Conservation (phyloP, 2,797 vertebrate species). For the Odontamblyopus rebecca region DNA sequence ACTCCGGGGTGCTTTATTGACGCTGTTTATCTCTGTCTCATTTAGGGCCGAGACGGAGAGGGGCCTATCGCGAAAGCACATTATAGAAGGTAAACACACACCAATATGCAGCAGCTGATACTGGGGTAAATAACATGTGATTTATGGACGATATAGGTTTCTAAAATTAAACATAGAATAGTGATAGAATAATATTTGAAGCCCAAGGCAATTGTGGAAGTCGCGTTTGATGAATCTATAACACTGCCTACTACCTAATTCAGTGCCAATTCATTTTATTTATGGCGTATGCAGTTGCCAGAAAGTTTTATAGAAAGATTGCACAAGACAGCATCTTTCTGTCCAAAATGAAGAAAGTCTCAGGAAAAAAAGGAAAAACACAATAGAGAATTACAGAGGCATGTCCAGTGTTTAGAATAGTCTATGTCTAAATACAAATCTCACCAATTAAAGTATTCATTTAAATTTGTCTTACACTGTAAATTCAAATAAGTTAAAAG, state of each 20-base stretch:
- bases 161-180: conserved; percentile 3
- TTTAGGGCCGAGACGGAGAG: conserved; percentile 92
- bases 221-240: neutral
- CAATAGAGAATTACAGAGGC: too few relatives aligned
- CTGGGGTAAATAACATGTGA: neutral
- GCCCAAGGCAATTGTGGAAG: neutral
- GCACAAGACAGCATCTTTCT: neutral
- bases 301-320: neutral
- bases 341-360: neutral
- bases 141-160: neutral
- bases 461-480: too few relatives aligned
- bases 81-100: conserved; percentile 87
- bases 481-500: too few relatives aligned
- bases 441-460: too few relatives aligned
- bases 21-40: conserved; percentile 41
- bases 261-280: conserved; percentile 1
- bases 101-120: conserved; percentile 5
- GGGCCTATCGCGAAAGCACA: conserved; percentile 93
- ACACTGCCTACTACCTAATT: neutral
- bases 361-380: neutral
- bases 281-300: neutral
- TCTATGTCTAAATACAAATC: too few relatives aligned
- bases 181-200: neutral
- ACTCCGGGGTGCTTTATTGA: conserved; percentile 2
- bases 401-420: too few relatives aligned